Evolutionary conservation across 2,888 invertebrate genomes (phyloP).

Genomic region (Drosophila tripunctata): DNA sequence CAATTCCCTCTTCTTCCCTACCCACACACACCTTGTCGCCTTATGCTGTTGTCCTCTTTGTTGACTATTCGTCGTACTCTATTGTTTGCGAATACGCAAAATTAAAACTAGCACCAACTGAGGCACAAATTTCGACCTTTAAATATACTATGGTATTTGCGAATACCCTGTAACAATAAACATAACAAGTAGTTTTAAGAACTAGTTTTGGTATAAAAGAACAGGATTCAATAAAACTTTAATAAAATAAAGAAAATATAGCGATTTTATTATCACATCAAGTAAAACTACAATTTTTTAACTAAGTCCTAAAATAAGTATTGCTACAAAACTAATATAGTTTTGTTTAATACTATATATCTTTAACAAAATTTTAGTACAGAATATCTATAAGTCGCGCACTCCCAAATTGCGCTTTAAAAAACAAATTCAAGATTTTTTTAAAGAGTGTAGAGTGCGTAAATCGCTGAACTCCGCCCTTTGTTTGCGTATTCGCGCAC

Average conservation of each 20-base stretch:
- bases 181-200: too few species aligned
- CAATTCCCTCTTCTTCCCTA: constrained; percentile 48
- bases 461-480: constrained; percentile 41
- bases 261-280: too few species aligned
- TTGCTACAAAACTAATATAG: too few species aligned
- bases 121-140: constrained; percentile 34
- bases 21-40: constrained; percentile 63
- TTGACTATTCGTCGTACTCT: constrained; percentile 68
- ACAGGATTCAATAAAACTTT: not conserved
- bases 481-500: constrained; percentile 71
- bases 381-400: not conserved
- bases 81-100: constrained; percentile 76
- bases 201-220: not conserved
- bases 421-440: not conserved
- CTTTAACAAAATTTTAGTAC: not conserved
- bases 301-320: too few species aligned
- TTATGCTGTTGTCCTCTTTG: constrained; percentile 44
- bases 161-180: constrained; percentile 29
- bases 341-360: too few species aligned
- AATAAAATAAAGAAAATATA: not conserved
- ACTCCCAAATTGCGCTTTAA: not conserved
- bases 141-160: constrained; percentile 32
- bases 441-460: constrained; percentile 41
- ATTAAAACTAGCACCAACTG: constrained; percentile 59
- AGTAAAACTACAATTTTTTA: too few species aligned